These are phyloP conservation scores for Protophormia terraenovae DNA, from an alignment of 2,888 invertebrate species.

Conservation along the genomic window DNA sequence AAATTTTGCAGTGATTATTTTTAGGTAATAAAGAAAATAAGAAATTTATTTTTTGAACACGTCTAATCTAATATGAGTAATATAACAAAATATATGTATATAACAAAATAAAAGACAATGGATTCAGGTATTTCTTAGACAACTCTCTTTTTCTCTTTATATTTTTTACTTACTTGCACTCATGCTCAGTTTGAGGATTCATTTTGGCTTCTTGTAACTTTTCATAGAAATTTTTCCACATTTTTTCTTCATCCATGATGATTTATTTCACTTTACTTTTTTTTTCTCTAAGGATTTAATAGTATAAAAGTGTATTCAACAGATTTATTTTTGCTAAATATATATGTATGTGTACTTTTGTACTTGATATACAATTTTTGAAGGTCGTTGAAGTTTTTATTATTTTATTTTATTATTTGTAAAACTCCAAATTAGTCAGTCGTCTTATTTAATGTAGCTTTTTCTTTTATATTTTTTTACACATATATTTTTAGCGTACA, in stretches of 20 bases:
- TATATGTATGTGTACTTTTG: neutral
- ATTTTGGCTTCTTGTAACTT: constrained; percentile 85
- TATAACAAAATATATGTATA: too few species aligned
- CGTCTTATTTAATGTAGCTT: neutral
- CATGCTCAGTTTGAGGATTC: constrained; percentile 86
- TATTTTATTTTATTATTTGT: neutral
- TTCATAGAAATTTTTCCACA: constrained; percentile 90
- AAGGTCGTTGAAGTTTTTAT: neutral
- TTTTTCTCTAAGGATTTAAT: neutral
- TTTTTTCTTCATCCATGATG: constrained; percentile 85
- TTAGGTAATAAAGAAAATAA: too few species aligned
- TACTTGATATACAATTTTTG: neutral
- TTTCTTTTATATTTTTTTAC: neutral
- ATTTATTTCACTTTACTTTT: constrained; percentile 25
- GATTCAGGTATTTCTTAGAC: too few species aligned
- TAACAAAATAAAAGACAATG: too few species aligned
- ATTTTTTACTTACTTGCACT: constrained; percentile 83
- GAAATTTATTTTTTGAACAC: too few species aligned
- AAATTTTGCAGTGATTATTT: too few species aligned
- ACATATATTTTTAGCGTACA: neutral
- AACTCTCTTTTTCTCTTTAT: too few species aligned
- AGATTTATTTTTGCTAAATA: neutral
- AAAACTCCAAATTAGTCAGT: neutral
- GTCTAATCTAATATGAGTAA: too few species aligned
- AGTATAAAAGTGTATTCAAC: neutral